Conservation (phyloP, 2,797 vertebrate genomes). For the Cygnus olor region DNA sequence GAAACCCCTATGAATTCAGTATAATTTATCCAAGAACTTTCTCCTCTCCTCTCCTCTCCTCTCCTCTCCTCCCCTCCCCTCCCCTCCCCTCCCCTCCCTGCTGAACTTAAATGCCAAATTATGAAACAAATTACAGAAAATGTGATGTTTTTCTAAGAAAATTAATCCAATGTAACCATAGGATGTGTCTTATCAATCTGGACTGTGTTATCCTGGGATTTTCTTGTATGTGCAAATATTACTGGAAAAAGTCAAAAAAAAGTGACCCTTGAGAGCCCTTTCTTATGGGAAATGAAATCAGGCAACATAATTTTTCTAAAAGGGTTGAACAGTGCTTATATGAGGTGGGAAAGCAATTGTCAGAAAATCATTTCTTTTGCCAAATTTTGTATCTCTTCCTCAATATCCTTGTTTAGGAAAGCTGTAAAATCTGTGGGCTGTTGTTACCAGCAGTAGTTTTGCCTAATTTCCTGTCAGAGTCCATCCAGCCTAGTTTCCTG, state of each 20-base stretch:
- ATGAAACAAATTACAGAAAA: conserved; percentile 46
- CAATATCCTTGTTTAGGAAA: background rate
- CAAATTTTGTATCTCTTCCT: background rate
- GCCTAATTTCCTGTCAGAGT: background rate
- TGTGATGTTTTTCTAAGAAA: conserved; percentile 18
- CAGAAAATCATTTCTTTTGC: conserved; percentile 9
- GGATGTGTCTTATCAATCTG: background rate
- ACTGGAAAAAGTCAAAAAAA: conserved; percentile 18
- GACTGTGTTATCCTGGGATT: background rate
- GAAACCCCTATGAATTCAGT: background rate
- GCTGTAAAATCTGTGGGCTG: conserved; percentile 5
- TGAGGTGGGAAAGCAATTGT: conserved; percentile 27
- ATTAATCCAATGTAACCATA: background rate
- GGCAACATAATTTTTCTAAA: background rate
- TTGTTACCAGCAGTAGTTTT: background rate
- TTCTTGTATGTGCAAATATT: background rate
- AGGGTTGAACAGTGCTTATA: background rate
- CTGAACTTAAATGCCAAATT: background rate
- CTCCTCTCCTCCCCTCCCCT: no score
- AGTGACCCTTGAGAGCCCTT: background rate
- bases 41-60: background rate
- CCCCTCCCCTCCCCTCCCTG: no score
- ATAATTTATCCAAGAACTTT: background rate
- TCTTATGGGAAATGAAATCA: background rate
- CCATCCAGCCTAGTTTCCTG: background rate